Evolutionary conservation across 2,888 invertebrate species (phyloP), one percentile per base, ranked within the genome.

Genomic region (Amphimallon solstitiale): DNA sequence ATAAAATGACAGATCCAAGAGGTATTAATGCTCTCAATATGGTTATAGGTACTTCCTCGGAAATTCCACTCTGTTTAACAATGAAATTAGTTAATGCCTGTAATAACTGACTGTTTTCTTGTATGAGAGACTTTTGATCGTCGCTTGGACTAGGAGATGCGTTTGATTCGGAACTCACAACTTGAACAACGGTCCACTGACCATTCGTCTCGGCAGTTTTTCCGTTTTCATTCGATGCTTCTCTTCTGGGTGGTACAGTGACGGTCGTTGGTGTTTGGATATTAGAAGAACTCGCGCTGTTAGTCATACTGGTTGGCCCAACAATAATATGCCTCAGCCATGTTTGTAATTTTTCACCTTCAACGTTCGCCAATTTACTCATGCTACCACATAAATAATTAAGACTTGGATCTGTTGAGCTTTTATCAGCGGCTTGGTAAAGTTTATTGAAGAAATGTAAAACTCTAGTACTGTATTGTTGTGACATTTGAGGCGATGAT

Each of bases 401-500:
- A 67, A 91, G 84, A 63, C 86, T 86, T 59, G 85, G 87, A 78
- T 86, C 87, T n/a, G 85, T 86, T 52, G 86, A 86, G 63, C 86
- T 84, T 74, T 89, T 89, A 67, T 89, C 88, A 5, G 88, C 86
- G 51, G 85, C 82, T 78, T 87, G 88, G 74, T 90, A 90, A 2
- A 93, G 82, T 77, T 89, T 89, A 74, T 91, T 92, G 78, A 93
- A 91, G 78, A 93, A 92, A 75, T 90, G 93, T 68, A 97, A 85
- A 43, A 95, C 90, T 75, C 90, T 86, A 19, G 91, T 90, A 12
- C 91, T 89, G 77, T 92, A 93, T n/a, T 85, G 85, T 71, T 88
- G 86, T 0, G 89, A 88, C 70, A 89, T 87, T 60, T 90, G 87
- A 0, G 91, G 89, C 63, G 90, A 91, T 0, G 94, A 90, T 2